A percentile compares a stretch with the other conserved stretches of the same genome.
These are phyloP conservation scores for Polyommatus iphigenia DNA, from an alignment of 2,888 invertebrate species.

Conservation along the genomic window DNA sequence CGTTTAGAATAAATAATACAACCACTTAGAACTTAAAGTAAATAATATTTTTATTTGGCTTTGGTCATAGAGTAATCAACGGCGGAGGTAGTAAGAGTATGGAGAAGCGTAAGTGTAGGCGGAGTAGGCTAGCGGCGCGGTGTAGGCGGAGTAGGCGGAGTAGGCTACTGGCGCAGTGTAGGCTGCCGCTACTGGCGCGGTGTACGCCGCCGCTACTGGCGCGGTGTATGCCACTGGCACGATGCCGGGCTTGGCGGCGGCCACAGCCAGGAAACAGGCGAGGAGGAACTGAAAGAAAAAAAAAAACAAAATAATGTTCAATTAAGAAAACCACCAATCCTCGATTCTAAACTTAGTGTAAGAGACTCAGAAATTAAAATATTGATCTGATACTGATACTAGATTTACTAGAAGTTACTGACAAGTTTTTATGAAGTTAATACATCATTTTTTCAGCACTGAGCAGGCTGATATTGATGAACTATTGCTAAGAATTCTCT, in stretches of 20 bases:
- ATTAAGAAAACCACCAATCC: too few relatives aligned
- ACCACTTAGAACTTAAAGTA: background rate
- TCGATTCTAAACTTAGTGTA: too few relatives aligned
- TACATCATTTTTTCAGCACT: too few relatives aligned
- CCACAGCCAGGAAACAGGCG: conserved; percentile 71
- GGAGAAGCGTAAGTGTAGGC: conserved; percentile 58
- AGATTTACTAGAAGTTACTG: too few relatives aligned
- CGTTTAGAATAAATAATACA: background rate
- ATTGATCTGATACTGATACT: too few relatives aligned
- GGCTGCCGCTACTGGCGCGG: conserved; percentile 51
- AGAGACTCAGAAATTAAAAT: too few relatives aligned
- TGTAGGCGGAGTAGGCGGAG: conserved; percentile 51
- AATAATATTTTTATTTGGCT: background rate
- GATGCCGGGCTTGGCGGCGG: conserved; percentile 63
- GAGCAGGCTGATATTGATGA: too few relatives aligned
- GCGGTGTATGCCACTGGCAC: conserved; percentile 49
- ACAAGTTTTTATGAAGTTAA: too few relatives aligned
- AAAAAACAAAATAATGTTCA: too few relatives aligned
- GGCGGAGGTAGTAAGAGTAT: conserved; percentile 49
- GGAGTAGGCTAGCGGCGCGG: conserved; percentile 54
- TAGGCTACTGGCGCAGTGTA: conserved; percentile 56
- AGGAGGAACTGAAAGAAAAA: conserved; percentile 60
- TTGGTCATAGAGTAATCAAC: conserved; percentile 38
- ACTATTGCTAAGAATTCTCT: too few relatives aligned
- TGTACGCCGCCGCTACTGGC: conserved; percentile 52